phyloP scores from a whole-genome alignment of 2,797 vertebrate species.

The Eospalax fontanierii region DNA sequence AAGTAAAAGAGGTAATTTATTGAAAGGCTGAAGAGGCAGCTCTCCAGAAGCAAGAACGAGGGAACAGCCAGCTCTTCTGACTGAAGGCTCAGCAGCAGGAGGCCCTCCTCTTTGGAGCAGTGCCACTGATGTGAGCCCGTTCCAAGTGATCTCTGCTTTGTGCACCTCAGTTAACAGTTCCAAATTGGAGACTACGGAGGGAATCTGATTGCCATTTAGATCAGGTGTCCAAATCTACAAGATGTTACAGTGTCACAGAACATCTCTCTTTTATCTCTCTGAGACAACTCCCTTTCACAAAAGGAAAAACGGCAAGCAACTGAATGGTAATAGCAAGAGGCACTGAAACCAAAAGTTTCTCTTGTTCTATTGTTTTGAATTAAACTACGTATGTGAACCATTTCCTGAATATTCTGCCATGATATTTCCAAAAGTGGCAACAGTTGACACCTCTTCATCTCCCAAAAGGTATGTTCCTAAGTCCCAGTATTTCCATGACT shows the following conservation, averaged over 20 bases:
- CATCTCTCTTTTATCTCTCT: not conserved
- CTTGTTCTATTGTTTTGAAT: not conserved
- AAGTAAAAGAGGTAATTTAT: slow-evolving; percentile 41
- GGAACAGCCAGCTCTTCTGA: not conserved
- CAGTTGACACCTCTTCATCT: not conserved
- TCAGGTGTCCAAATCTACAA: not conserved
- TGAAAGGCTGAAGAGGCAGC: slow-evolving; percentile 30
- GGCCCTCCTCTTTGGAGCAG: not conserved
- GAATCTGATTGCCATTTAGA: not conserved
- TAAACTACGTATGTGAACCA: not conserved
- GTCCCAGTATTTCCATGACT: slow-evolving; percentile 2
- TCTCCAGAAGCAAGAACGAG: not conserved
- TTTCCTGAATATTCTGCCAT: not conserved
- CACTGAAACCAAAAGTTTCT: not conserved
- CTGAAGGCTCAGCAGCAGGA: not conserved
- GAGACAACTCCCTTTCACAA: not conserved
- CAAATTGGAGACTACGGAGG: not conserved
- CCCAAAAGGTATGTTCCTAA: not conserved
- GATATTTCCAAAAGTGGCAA: not conserved
- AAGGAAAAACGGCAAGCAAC: not conserved
- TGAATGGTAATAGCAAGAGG: not conserved
- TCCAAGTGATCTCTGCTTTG: not conserved
- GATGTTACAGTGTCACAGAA: not conserved
- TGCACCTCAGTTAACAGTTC: not conserved
- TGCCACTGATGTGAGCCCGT: not conserved